These are phyloP conservation scores for Drosophila pectinifera DNA, from an alignment of 1,140 invertebrate genomes.

Conservation along the genomic window DNA sequence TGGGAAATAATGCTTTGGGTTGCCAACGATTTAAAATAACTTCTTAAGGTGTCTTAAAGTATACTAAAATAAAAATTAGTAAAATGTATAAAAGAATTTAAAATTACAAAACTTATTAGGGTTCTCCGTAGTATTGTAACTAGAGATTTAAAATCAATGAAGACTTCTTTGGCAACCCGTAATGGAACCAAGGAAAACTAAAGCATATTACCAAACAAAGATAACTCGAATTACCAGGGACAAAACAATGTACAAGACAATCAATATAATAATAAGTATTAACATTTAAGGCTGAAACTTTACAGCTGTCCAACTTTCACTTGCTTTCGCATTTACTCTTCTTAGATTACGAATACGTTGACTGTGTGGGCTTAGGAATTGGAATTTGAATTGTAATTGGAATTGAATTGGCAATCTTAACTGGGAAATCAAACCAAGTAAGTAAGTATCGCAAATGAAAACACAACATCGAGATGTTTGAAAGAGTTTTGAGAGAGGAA, in stretches of 20 bases:
- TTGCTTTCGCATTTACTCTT: conserved; percentile 29
- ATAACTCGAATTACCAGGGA: conserved; percentile 42
- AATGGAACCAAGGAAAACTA: conserved; percentile 2
- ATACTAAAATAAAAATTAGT: neutral
- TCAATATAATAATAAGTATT: conserved; percentile 55
- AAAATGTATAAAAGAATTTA: neutral
- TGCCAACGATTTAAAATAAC: neutral
- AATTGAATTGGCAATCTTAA: conserved; percentile 61
- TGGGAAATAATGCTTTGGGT: neutral
- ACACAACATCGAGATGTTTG: conserved; percentile 84
- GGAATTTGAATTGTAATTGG: conserved; percentile 48
- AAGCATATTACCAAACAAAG: conserved; percentile 1
- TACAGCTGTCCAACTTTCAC: conserved; percentile 44
- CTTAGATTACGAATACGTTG: conserved; percentile 36
- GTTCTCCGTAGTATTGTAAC: no score
- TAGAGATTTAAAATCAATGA: no score
- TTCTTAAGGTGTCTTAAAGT: no score
- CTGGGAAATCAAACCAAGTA: conserved; percentile 70
- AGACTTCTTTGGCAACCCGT: neutral
- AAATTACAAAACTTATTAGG: no score
- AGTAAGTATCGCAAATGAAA: conserved; percentile 75
- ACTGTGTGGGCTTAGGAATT: conserved; percentile 53
- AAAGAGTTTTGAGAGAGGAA: conserved; percentile 74
- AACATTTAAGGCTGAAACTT: conserved; percentile 67
- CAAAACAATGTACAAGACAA: conserved; percentile 82